Percentiles rank a stretch among this genome's conserved stretches.
phyloP scores from a whole-genome alignment of 2,888 invertebrate species.

The Glyphotaelius pellucidus region DNA sequence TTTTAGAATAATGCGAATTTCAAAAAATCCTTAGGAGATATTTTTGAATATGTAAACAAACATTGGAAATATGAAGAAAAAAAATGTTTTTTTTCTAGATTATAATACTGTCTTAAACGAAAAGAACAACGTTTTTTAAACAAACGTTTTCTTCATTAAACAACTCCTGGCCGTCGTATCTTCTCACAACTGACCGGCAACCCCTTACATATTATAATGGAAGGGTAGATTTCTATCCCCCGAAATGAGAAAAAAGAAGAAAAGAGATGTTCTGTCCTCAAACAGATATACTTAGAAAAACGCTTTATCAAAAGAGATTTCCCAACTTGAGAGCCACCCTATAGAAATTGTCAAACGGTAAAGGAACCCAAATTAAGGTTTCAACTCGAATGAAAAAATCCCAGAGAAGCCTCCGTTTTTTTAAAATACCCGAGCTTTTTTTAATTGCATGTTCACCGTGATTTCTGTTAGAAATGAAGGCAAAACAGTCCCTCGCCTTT shows the following conservation, averaged over 20 bases:
- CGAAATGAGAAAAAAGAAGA: not conserved
- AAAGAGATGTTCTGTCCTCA: constrained; percentile 15
- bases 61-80: too few relatives aligned
- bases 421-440: not conserved
- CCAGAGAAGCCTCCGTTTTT: not conserved
- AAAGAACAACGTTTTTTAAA: too few relatives aligned
- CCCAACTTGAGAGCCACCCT: constrained; percentile 29
- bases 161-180: not conserved
- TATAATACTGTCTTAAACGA: too few relatives aligned
- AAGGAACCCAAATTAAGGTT: constrained; percentile 42
- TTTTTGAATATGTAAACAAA: too few relatives aligned
- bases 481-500: not conserved
- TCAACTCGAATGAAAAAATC: not conserved
- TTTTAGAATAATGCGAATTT: too few relatives aligned
- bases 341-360: constrained; percentile 38
- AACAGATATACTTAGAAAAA: constrained; percentile 20
- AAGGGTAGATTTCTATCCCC: not conserved
- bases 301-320: constrained; percentile 19
- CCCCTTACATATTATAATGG: not conserved
- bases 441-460: not conserved
- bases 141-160: not conserved
- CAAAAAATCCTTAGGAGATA: too few relatives aligned
- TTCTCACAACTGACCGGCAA: not conserved
- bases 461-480: not conserved
- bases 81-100: too few relatives aligned